Percentiles rank a stretch among this genome's conserved stretches.
phyloP scores from a whole-genome alignment of 2,113 vertebrate species.

The Tinamus guttatus region DNA sequence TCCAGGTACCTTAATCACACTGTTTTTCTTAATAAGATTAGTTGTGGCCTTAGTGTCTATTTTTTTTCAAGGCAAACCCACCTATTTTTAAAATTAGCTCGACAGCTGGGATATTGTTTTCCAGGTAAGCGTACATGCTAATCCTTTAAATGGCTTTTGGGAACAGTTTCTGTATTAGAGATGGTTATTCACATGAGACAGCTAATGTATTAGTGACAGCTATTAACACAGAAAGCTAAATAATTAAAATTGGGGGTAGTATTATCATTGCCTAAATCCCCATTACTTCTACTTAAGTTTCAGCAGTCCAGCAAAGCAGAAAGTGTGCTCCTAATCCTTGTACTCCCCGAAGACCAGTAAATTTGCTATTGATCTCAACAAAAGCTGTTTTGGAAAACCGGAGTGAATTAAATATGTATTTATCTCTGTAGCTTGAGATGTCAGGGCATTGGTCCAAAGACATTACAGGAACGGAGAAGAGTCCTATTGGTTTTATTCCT shows the following conservation, averaged over 20 bases:
- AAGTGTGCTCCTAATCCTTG: background rate
- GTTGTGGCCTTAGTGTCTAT: background rate
- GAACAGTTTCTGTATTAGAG: background rate
- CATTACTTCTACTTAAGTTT: constrained; percentile 4
- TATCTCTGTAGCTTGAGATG: background rate
- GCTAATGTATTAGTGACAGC: background rate
- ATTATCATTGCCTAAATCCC: background rate
- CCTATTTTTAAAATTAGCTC: background rate
- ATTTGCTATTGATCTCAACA: background rate
- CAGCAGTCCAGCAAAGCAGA: background rate
- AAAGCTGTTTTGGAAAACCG: background rate
- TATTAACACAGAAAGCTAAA: background rate
- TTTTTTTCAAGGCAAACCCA: constrained; percentile 16
- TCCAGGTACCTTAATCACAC: constrained; percentile 30
- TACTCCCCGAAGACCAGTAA: background rate
- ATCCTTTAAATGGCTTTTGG: background rate
- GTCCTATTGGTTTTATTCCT: constrained; percentile 19
- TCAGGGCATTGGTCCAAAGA: background rate
- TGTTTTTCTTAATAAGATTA: constrained; percentile 9
- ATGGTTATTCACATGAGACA: background rate
- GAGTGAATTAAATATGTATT: constrained; percentile 12
- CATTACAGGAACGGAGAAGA: constrained; percentile 18
- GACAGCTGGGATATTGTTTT: background rate
- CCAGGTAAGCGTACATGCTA: background rate
- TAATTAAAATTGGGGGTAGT: background rate